phyloP scores from a whole-genome alignment of 2,113 vertebrate species.

The Misgurnus anguillicaudatus region DNA sequence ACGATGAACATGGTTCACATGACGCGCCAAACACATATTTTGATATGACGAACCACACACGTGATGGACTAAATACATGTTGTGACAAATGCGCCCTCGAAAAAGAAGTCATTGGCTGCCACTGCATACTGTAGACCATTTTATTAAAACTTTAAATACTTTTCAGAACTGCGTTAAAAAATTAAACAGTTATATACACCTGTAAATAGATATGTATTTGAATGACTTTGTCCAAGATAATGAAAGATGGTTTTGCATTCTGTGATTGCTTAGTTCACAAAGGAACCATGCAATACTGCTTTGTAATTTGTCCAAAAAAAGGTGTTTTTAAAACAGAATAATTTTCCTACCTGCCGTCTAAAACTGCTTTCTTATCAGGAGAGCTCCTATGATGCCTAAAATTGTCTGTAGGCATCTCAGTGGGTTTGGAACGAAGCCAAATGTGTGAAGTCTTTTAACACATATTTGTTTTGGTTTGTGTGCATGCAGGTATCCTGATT shows the following conservation, averaged over 20 bases:
- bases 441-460: slow-evolving; percentile 8
- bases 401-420: background rate
- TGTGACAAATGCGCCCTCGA: too few species aligned
- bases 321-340: background rate
- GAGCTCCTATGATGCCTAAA: background rate
- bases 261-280: background rate
- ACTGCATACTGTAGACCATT: too few species aligned
- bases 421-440: background rate
- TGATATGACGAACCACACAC: too few species aligned
- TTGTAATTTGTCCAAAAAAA: background rate
- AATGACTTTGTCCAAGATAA: too few species aligned
- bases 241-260: background rate
- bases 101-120: too few species aligned
- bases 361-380: background rate
- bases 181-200: too few species aligned
- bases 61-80: too few species aligned
- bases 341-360: background rate
- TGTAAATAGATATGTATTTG: too few species aligned
- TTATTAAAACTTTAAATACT: too few species aligned
- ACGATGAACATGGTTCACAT: too few species aligned
- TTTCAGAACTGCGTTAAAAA: too few species aligned
- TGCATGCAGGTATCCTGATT: slow-evolving; percentile 80
- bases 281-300: background rate
- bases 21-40: too few species aligned
- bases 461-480: slow-evolving; percentile 17